A percentile compares a stretch with the other conserved stretches of the same genome.
These are phyloP conservation scores for Caenorhabditis becei DNA, from an alignment of 2,888 invertebrate species.

Conservation along the genomic window DNA sequence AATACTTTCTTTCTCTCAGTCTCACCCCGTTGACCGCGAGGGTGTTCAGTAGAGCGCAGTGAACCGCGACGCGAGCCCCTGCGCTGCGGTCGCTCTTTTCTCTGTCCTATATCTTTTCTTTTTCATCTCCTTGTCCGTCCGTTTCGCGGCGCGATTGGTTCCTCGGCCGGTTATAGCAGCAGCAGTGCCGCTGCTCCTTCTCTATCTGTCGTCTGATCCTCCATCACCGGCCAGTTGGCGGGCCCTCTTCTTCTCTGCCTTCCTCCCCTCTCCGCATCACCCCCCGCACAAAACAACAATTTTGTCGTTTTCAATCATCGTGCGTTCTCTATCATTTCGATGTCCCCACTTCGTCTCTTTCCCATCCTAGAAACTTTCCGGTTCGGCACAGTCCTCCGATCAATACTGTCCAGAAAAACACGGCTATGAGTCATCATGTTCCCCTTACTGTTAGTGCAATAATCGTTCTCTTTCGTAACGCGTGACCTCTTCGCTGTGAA, in stretches of 20 bases:
- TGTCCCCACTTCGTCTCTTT: slow-evolving; percentile 1
- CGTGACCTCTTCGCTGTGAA: slow-evolving; percentile 16
- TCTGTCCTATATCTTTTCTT: slow-evolving; percentile 46
- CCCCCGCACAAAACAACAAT: slow-evolving; percentile 47
- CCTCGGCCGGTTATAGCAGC: slow-evolving; percentile 59
- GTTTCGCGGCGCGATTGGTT: slow-evolving; percentile 41
- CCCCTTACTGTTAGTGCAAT: slow-evolving; percentile 5
- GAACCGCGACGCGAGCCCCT: slow-evolving; percentile 62
- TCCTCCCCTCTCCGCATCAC: slow-evolving; percentile 37
- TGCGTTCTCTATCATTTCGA: slow-evolving; percentile 37
- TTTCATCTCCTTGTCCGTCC: slow-evolving; percentile 41
- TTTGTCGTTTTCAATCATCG: slow-evolving; percentile 43
- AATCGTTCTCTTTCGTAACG: slow-evolving; percentile 29
- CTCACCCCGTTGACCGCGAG: slow-evolving; percentile 30
- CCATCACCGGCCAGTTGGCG: slow-evolving; percentile 49
- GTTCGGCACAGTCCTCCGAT: slow-evolving; percentile 3
- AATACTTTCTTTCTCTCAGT: slow-evolving; percentile 42
- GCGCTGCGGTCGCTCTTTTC: slow-evolving; percentile 58
- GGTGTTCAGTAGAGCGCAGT: slow-evolving; percentile 62
- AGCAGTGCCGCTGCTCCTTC: slow-evolving; percentile 57
- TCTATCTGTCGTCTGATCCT: slow-evolving; percentile 61
- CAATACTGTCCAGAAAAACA: neutral
- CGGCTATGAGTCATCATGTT: neutral
- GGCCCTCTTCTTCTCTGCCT: slow-evolving; percentile 33
- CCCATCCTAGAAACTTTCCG: neutral